These are phyloP conservation scores for Oscarella lobularis DNA, from an alignment of 37 sponge, comb jelly and placozoan species.

Conservation along the genomic window DNA sequence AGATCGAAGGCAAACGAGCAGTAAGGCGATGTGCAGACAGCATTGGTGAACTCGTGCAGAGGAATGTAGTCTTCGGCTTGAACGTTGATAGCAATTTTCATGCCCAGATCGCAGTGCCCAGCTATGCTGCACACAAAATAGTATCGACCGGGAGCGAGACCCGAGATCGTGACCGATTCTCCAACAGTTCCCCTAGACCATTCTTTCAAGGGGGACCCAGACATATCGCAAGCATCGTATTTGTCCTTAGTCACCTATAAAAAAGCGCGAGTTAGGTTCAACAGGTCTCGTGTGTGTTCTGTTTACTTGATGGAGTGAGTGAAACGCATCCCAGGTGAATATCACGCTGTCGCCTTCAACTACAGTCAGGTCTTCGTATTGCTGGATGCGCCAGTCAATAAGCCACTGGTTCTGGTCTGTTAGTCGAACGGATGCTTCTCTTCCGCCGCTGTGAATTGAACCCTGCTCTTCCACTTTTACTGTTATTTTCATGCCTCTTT, in stretches of 20 bases:
- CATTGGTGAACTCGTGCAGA: background rate
- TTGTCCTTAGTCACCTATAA: constrained; percentile 34
- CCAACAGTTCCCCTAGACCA: constrained; percentile 33
- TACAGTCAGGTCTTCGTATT: constrained; percentile 27
- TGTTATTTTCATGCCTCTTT: constrained; percentile 38
- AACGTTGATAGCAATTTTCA: constrained; percentile 52
- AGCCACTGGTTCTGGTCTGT: no score
- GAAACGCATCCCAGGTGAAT: constrained; percentile 54
- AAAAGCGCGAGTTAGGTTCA: no score
- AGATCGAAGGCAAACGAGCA: background rate
- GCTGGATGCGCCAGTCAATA: constrained; percentile 46
- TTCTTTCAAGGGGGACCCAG: constrained; percentile 24
- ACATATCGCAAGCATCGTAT: constrained; percentile 25
- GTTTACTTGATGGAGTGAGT: constrained; percentile 63
- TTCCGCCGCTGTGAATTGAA: background rate
- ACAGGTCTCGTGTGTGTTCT: background rate
- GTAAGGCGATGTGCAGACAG: background rate
- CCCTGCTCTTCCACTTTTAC: constrained; percentile 1
- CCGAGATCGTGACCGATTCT: constrained; percentile 37
- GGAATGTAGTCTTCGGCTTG: no score
- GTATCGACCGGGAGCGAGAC: constrained; percentile 42
- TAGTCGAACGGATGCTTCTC: no score
- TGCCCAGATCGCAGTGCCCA: constrained; percentile 47
- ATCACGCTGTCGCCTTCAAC: constrained; percentile 17
- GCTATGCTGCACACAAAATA: constrained; percentile 55